Percentiles rank a stretch among this genome's conserved stretches.
Conservation (phyloP, 2,113 vertebrate species). For the Struthio camelus region DNA sequence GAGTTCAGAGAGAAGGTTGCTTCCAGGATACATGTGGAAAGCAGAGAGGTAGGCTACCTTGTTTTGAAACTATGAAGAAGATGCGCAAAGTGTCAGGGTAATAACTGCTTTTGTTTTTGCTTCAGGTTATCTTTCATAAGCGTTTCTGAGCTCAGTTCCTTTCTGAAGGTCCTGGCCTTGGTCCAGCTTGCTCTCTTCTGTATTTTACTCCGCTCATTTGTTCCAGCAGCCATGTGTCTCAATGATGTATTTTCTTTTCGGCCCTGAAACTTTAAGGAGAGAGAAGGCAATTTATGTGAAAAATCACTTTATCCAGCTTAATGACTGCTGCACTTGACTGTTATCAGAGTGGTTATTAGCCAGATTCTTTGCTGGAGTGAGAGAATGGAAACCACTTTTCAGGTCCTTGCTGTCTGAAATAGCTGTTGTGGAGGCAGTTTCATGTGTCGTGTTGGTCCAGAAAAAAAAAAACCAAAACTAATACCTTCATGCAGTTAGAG, state of each 20-base stretch:
- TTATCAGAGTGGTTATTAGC: slow-evolving; percentile 22
- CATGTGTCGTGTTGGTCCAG: neutral
- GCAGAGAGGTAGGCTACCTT: neutral
- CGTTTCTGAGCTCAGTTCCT: neutral
- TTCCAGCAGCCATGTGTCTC: slow-evolving; percentile 50
- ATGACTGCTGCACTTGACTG: slow-evolving; percentile 25
- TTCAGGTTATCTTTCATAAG: neutral
- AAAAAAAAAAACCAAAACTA: rapidly evolving
- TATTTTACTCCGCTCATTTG: slow-evolving; percentile 36
- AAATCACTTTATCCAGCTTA: slow-evolving; percentile 66
- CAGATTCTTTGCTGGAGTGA: neutral
- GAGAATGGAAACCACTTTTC: slow-evolving; percentile 9
- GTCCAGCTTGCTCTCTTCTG: neutral
- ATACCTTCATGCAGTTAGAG: neutral
- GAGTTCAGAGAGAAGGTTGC: neutral
- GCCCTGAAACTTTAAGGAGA: slow-evolving; percentile 42
- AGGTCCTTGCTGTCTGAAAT: neutral
- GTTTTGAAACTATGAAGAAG: neutral
- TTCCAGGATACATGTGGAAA: neutral
- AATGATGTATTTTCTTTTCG: slow-evolving; percentile 59
- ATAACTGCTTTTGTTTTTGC: neutral
- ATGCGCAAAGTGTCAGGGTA: neutral
- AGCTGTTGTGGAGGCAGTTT: neutral
- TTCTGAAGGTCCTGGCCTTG: neutral
- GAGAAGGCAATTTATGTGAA: slow-evolving; percentile 67